A percentile compares a stretch with the other conserved stretches of the same genome.
Conservation (phyloP, 35 echinoderm and acorn worm species). For the Acanthaster planci region DNA sequence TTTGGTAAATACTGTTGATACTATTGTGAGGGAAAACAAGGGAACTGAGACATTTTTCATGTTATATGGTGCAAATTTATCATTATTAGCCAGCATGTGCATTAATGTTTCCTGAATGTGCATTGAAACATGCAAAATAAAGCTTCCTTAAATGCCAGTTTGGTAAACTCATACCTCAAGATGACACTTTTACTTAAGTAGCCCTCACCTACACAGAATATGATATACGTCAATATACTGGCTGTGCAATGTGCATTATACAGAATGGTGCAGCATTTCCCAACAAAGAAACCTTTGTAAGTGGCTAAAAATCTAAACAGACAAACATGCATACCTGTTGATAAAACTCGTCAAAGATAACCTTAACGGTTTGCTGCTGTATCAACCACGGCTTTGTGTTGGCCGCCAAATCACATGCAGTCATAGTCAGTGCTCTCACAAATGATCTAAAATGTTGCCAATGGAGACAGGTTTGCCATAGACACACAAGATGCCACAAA, state of each 20-base stretch:
- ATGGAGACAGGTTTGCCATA: constrained; percentile 7
- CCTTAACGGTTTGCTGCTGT: constrained; percentile 96
- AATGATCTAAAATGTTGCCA: constrained; percentile 48
- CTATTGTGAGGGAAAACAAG: too few species aligned
- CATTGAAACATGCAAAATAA: too few species aligned
- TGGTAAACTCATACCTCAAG: too few species aligned
- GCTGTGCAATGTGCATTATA: neutral
- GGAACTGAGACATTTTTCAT: too few species aligned
- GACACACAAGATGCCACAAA: constrained; percentile 27
- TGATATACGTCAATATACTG: neutral
- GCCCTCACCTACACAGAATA: neutral
- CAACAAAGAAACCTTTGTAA: neutral
- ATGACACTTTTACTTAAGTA: too few species aligned
- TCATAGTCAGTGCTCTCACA: constrained; percentile 86
- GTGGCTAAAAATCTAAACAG: constrained; percentile 2
- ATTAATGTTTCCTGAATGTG: too few species aligned
- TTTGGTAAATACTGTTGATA: too few species aligned
- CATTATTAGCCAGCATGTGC: too few species aligned
- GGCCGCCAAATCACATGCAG: constrained; percentile 93
- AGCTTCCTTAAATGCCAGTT: too few species aligned
- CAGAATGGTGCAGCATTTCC: neutral
- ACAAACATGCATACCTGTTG: constrained; percentile 78
- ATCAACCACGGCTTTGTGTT: constrained; percentile 94
- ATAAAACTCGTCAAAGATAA: constrained; percentile 99
- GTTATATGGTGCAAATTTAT: too few species aligned